phyloP scores from a whole-genome alignment of 2,113 vertebrate genomes.

The Peromyscus maniculatus region DNA sequence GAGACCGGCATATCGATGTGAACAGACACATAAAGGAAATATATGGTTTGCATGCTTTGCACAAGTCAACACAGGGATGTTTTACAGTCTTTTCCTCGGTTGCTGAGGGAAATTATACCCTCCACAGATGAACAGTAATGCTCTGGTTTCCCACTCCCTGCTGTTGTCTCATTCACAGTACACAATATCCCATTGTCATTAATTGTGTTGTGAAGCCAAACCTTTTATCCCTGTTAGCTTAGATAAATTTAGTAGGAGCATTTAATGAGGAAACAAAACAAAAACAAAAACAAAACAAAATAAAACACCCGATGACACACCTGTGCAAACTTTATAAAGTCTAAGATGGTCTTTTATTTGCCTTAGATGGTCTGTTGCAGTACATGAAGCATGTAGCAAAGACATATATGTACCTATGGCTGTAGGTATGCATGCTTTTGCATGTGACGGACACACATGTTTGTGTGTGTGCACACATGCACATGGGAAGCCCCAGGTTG shows the following conservation, averaged over 20 bases:
- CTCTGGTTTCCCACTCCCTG: neutral
- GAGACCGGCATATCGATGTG: neutral
- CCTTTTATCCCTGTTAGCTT: neutral
- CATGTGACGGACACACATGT: too few species aligned
- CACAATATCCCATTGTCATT: neutral
- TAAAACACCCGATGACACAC: conserved; percentile 11
- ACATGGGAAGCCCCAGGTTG: neutral
- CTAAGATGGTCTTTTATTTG: neutral
- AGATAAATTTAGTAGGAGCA: conserved; percentile 2
- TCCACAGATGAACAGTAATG: neutral
- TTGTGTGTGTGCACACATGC: neutral
- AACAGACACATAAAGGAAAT: conserved; percentile 56
- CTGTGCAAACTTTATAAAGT: neutral
- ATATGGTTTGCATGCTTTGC: neutral
- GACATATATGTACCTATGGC: too few species aligned
- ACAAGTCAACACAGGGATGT: neutral
- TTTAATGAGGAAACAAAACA: conserved; percentile 24
- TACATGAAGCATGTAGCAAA: neutral
- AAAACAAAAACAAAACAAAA: conserved; percentile 3
- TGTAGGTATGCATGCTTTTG: neutral
- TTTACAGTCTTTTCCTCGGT: neutral
- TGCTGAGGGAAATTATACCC: neutral
- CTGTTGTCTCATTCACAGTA: neutral
- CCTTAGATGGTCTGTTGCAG: neutral
- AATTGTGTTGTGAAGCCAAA: conserved; percentile 37